Evolutionary conservation across 2,113 vertebrate genomes (phyloP), one percentile per base, ranked within the genome.

Genomic region (Dasyornis broadbenti): DNA sequence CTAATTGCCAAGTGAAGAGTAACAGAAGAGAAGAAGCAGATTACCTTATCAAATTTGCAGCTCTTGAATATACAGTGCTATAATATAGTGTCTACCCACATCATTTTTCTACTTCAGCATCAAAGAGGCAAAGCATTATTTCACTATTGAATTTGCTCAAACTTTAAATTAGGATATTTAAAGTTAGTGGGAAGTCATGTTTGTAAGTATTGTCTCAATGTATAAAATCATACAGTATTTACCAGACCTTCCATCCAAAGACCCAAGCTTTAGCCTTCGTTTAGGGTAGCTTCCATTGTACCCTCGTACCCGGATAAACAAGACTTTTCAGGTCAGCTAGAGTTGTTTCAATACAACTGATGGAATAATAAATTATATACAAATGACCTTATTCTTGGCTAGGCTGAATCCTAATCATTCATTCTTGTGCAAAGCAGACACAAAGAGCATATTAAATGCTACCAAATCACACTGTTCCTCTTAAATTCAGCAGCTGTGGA

Each of bases 41-140:
- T 98, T 98, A 98, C 97, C 97, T 98, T 98, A 98, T 98, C 97
- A 97, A 98, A 98, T 97, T 97, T 97, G 96, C 96, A 97, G 97
- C 97, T 97, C 97, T 98, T 97, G 97, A 98, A 97, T 98, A 98
- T 97, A 98, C 96, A 95, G 95, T 95, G 94, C 91, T 97, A 97
- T 98, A 97, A 97, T 97, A 97, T 96, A 98, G 94, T 97, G 97
- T 95, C 97, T 98, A 93, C 96, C 96, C 96, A 98, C 95, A 71
- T 96, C 94, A 96, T 97, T 98, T 97, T 98, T 98, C 96, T 97
- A 94, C 95, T 97, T 96, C 97, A 96, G 91, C 96, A 97, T 98
- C 91, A 96, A 98, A 97, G 94, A 86, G 92, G 82, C 78, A 95
- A 97, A 91, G 87, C 92, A 94, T 96, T 96, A 94, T 97, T 98